Evolutionary conservation across 2,797 vertebrate genomes (phyloP).

Genomic region (Clarias fuscus): DNA sequence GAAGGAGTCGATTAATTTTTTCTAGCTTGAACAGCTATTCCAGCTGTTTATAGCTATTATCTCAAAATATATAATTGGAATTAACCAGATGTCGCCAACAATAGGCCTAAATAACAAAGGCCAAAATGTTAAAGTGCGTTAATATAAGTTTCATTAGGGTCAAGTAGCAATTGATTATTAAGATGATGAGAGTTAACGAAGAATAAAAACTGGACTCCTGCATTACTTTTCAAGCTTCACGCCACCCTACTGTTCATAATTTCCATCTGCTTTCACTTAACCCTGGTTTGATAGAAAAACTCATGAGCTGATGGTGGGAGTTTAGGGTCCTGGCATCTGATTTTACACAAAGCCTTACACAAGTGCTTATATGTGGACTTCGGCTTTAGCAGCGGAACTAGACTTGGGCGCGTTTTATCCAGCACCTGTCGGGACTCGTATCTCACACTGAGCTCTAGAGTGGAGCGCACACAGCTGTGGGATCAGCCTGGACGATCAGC

Average conservation of each 20-base stretch:
- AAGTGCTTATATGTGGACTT: conserved; percentile 65
- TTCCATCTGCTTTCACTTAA: conserved; percentile 20
- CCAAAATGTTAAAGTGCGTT: background rate
- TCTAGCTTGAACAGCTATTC: background rate
- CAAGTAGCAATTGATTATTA: background rate
- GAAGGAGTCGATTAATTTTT: too few relatives aligned
- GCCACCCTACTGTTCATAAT: background rate
- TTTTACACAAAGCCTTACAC: conserved; percentile 29
- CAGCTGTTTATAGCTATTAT: background rate
- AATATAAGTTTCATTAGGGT: background rate
- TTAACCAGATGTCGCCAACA: background rate
- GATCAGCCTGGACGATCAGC: conserved; percentile 40
- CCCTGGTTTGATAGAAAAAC: background rate
- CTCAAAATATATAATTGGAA: background rate
- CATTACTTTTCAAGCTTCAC: background rate
- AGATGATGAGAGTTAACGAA: background rate
- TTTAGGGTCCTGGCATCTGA: conserved; percentile 16
- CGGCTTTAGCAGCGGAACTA: conserved; percentile 66
- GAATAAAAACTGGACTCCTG: background rate
- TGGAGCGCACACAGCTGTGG: conserved; percentile 19
- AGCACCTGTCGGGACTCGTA: conserved; percentile 73
- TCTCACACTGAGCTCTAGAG: conserved; percentile 44
- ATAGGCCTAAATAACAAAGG: background rate
- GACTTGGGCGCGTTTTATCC: conserved; percentile 63
- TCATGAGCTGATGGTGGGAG: background rate